A percentile compares a stretch with the other conserved stretches of the same genome.
Conservation (phyloP, 1,140 invertebrate genomes). For the Pseudomyrmex pallidus region DNA sequence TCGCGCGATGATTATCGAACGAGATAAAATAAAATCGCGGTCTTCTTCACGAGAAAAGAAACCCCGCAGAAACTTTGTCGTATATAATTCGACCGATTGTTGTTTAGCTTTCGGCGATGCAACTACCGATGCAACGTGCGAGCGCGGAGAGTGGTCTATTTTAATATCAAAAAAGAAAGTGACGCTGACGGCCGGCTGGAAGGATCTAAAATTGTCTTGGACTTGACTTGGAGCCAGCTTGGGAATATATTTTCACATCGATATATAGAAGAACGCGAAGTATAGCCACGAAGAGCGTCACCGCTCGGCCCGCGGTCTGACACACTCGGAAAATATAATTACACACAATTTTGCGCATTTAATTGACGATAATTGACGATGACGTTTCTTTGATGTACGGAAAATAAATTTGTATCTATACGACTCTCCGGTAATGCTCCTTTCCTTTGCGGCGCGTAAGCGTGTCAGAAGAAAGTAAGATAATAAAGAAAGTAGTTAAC, state of each 20-base stretch:
- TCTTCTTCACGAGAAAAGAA: too few species aligned
- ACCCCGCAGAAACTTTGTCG: neutral
- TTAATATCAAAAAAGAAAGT: conserved; percentile 69
- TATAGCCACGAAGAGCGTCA: neutral
- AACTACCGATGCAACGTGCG: neutral
- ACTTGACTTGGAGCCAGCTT: conserved; percentile 69
- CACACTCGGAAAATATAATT: neutral
- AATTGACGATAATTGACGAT: conserved; percentile 10
- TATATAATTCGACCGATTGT: neutral
- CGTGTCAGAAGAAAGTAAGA: conserved; percentile 15
- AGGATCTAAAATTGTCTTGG: conserved; percentile 67
- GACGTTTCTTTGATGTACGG: neutral
- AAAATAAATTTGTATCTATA: conserved; percentile 1
- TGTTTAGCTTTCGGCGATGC: conserved; percentile 6
- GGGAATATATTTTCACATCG: conserved; percentile 51
- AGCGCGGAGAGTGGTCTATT: conserved; percentile 57
- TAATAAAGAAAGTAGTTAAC: conserved; percentile 14
- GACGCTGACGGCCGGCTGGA: conserved; percentile 37
- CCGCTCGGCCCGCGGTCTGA: neutral
- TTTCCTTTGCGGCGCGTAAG: neutral
- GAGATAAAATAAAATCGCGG: too few species aligned
- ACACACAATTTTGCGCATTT: neutral
- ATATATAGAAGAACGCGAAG: conserved; percentile 6
- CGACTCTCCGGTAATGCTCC: neutral
- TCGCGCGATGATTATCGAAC: too few species aligned